A percentile compares a stretch with the other conserved stretches of the same genome.
phyloP scores from a whole-genome alignment of 2,888 invertebrate genomes.

The Hirtodrosophila alboralis region DNA sequence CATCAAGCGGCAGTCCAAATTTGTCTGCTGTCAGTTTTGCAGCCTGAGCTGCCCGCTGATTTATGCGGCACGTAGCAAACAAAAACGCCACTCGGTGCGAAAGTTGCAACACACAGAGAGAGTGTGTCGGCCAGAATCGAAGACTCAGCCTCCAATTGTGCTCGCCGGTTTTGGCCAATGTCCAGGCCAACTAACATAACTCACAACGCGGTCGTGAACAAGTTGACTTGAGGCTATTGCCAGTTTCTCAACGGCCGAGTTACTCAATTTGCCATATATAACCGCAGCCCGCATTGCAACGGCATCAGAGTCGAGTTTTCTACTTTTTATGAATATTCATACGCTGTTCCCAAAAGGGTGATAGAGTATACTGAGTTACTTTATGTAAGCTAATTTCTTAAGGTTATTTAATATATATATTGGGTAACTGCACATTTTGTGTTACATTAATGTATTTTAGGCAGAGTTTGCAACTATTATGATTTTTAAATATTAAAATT shows the following conservation, averaged over 20 bases:
- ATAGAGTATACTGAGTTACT: no score
- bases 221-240: constrained; percentile 76
- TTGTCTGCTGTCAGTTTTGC: constrained; percentile 78
- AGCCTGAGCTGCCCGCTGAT: constrained; percentile 68
- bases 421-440: no score
- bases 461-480: no score
- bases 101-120: constrained; percentile 1
- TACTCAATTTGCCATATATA: constrained; percentile 80
- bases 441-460: no score
- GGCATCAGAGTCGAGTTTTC: constrained; percentile 27
- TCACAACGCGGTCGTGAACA: constrained; percentile 62
- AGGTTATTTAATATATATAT: no score
- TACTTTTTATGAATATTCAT: constrained; percentile 14
- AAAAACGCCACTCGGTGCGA: constrained; percentile 21
- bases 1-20: constrained; percentile 73
- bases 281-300: constrained; percentile 49
- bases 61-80: constrained; percentile 72
- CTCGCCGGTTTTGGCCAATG: constrained; percentile 52
- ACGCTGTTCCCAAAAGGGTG: no score
- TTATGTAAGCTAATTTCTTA: no score
- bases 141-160: constrained; percentile 57
- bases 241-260: constrained; percentile 72
- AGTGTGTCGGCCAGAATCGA: background rate
- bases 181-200: constrained; percentile 68
- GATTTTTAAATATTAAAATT: no score